Base-by-base conservation (phyloP, 1,140 invertebrate species). In the Polypedilum pembai region DNA sequence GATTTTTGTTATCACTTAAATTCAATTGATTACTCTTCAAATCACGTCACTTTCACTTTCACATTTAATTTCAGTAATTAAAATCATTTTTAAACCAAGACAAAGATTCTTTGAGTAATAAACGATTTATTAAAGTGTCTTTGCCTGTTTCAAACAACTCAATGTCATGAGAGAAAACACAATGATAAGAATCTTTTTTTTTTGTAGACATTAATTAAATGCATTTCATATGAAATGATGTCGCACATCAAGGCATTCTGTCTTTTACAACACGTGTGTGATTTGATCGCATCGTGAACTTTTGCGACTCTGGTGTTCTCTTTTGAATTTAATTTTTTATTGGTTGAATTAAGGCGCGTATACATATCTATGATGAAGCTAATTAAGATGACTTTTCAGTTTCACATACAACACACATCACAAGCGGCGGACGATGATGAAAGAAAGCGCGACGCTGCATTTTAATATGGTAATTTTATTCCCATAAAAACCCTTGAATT, bases 361-460 rank as follows among this genome's bases (percentile, higher is more conserved):
- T 33, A 33, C 1, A 33, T 33, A 33, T 33, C 24, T 33, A 33
- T 33, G 24, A 33, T 33, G 24, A 56, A 56, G n/a, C 45, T 56
- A 56, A 56, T 56, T 56, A 56, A 56, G 45, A 56, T 56, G 45
- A 56, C 45, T 56, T 45, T 56, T 56, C 45, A 56, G n/a, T 56
- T n/a, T 56, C n/a, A 56, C n/a, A 56, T 12, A 15, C 24, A 45
- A 45, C 8, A 45, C 45, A 56, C 8, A n/a, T n/a, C 8, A 56
- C 45, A 56, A 12, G 15, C 12, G 45, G 12, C 45, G 45, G 45
- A 56, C n/a, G 45, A 56, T n/a, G 12, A 56, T 56, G n/a, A 56
- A 56, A 56, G 45, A n/a, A 12, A 56, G 12, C 15, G 45, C 24
- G 24, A 33, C 24, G 10, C 45, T n/a, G 45, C 4, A n/a, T 15